phyloP scores from a whole-genome alignment of 2,797 vertebrate genomes.

The Schizopygopsis malacanthus region DNA sequence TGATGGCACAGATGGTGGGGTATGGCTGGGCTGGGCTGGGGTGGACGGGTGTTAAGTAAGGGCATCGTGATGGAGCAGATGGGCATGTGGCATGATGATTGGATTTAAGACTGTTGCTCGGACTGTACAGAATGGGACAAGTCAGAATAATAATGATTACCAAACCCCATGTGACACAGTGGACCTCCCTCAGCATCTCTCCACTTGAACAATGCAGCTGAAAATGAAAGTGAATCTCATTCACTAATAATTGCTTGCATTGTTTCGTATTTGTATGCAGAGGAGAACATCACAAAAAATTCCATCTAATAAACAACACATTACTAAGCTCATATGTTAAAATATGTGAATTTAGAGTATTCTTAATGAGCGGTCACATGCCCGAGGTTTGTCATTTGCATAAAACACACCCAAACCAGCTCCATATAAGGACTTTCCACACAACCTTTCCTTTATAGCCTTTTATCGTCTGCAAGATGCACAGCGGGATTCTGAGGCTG shows the following conservation, averaged over 20 bases:
- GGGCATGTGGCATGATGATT: constrained; percentile 30
- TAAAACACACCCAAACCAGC: background rate
- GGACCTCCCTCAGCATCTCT: background rate
- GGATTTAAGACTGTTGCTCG: constrained; percentile 40
- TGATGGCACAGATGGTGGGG: constrained; percentile 50
- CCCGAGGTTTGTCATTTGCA: background rate
- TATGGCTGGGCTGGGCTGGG: constrained; percentile 36
- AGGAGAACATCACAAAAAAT: background rate
- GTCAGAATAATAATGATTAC: background rate
- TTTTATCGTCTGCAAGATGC: background rate
- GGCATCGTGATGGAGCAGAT: constrained; percentile 33
- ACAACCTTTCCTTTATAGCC: background rate
- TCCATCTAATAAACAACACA: background rate
- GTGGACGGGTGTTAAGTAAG: constrained; percentile 45
- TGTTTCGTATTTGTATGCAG: background rate
- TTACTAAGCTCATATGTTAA: background rate
- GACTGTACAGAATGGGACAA: constrained; percentile 32
- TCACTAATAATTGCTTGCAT: background rate
- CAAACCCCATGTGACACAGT: constrained; percentile 4
- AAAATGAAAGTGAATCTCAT: background rate
- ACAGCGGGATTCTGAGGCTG: background rate
- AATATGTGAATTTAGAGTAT: background rate
- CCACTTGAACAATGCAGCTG: background rate
- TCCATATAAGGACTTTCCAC: background rate
- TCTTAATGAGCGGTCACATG: background rate